phyloP scores from a whole-genome alignment of 2,113 vertebrate genomes.

The Psittacula cyanocephala region DNA sequence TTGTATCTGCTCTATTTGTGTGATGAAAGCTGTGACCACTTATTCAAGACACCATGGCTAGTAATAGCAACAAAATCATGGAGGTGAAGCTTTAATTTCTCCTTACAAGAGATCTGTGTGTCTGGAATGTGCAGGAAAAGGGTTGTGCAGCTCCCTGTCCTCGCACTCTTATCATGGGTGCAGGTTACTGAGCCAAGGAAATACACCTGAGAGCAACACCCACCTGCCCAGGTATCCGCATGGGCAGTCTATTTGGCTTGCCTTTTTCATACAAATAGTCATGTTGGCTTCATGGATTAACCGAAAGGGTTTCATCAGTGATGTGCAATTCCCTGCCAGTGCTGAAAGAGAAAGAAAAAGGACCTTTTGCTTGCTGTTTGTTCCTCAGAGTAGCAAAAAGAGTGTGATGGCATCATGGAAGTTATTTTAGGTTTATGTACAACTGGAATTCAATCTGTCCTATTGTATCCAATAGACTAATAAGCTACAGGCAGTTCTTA shows the following conservation, averaged over 20 bases:
- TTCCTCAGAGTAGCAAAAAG: not conserved
- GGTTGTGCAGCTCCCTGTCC: fast-evolving
- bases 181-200: not conserved
- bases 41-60: not conserved
- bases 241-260: not conserved
- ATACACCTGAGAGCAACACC: not conserved
- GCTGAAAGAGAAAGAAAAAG: not conserved
- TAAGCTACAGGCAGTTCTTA: not conserved
- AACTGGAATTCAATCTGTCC: not conserved
- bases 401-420: not conserved
- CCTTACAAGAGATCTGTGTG: not conserved
- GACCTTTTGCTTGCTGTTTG: not conserved
- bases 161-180: not conserved
- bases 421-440: not conserved
- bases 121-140: fast-evolving
- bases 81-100: not conserved
- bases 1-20: not conserved
- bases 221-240: not conserved
- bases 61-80: not conserved
- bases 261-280: not conserved
- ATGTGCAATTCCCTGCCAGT: not conserved
- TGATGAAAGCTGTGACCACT: not conserved
- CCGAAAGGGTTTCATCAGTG: not conserved
- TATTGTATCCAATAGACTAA: not conserved
- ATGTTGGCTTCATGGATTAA: not conserved